Evolutionary conservation across 2,888 invertebrate species (phyloP), one percentile per base, ranked within the genome.

Genomic region (Callinectes sapidus): DNA sequence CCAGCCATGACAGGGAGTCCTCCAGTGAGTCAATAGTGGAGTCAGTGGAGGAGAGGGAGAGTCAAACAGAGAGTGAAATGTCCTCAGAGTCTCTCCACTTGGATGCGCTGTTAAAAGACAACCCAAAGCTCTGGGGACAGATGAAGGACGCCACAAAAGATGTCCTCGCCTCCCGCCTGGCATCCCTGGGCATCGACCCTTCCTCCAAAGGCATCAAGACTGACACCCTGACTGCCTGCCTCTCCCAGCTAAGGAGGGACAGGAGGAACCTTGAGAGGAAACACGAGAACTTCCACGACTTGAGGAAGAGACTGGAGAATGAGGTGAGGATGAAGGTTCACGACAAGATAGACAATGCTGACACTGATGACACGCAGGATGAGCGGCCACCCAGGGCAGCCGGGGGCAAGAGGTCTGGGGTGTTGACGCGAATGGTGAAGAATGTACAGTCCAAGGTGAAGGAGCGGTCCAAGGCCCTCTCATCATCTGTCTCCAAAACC

Each of bases 51-150:
- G 91, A 81, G 28, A 87, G 90, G 16, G 71, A 39, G n/a, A 90
- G 48, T 23, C n/a, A 10, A 6, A 85, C 89, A 28, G 89, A 89
- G 32, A 86, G 28, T 85, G 89, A 92, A 18, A 61, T 8, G 32
- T 86, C 93, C 66, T 91, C 93, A 13, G 93, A 91, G 23, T 87
- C 87, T 14, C 71, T 90, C 28, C 87, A 55, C 28, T 81, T 93
- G 18, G 91, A 93, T 2, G 88, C 89, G 0, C 42, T 93, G 23
- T 55, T 93, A 42, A 86, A 48, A 39, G 91, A 91, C 32, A 93
- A 93, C 71, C 93, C 93, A 77, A 89, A 93, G 32, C 42, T 93
- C 28, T 93, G 93, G 93, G 85, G 86, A 16, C 93, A 93, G 55
- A 93, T 93, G 93, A 85, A 87, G 66, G 90, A 87, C 16, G 93